Evolutionary conservation across 2,797 vertebrate species (phyloP), one percentile per base, ranked within the genome.

Genomic region (Peromyscus attwateri): DNA sequence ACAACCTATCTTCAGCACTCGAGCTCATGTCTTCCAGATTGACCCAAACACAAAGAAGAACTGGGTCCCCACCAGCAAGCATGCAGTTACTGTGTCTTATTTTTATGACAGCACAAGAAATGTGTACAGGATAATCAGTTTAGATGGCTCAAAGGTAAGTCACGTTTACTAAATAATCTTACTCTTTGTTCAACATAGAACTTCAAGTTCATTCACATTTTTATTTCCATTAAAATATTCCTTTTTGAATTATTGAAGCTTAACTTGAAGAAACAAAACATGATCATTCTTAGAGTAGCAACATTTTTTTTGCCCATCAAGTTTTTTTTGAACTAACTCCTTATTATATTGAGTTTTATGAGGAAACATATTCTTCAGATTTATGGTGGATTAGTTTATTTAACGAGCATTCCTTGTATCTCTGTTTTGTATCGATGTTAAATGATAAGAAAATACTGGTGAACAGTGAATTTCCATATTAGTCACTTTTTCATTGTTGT

Each of bases 41-140:
- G 99, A 99, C 98, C 99, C 99, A 97, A 99, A 99, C 98, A 99
- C 99, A 97, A 99, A 99, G 99, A 99, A 99, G 99, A 99, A 99
- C 99, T 99, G 99, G 99, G 98, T 99, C 98, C 99, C 99, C 97
- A 99, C 99, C 98, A 99, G 99, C 99, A 99, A 99, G 99, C 99
- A 99, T 94, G 99, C 99, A 49, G 99, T 99, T 98, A 99, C 99
- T 75, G 99, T 99, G 97, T 99, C 99, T 98, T 99, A 99, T 98
- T 99, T 99, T 98, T 99, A 99, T 94, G 99, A 99, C 99, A 99
- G 99, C 99, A 99, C 99, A 97, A 99, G 99, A 98, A 99, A 99
- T 94, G 99, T 99, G 98, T 99, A 99, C 98, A 99, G 99, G 98
- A 99, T 99, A 99, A 99, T 99, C 98, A 99, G 99, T 98, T 99